A percentile compares a stretch with the other conserved stretches of the same genome.
Conservation (phyloP, 2,797 vertebrate genomes). For the Sitta carolinensis region DNA sequence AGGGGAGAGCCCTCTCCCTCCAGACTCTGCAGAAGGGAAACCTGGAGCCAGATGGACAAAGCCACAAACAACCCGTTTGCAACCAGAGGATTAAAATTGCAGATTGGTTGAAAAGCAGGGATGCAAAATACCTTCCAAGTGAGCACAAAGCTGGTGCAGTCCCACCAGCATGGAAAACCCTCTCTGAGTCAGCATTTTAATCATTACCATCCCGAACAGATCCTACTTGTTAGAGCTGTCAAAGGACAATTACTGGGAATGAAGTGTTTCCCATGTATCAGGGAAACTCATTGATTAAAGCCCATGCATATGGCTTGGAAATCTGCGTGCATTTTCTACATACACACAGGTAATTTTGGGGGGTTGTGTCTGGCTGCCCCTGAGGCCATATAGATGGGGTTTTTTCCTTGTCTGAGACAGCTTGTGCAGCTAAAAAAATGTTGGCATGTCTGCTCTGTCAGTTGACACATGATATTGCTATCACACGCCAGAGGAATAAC, state of each 20-base stretch:
- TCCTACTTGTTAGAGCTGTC: constrained; percentile 13
- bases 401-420: background rate
- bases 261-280: background rate
- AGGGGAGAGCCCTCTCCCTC: constrained; percentile 1
- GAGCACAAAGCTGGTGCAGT: constrained; percentile 47
- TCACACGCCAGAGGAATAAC: constrained; percentile 1
- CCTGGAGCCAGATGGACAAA: constrained; percentile 55
- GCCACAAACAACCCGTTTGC: constrained; percentile 30
- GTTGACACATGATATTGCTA: constrained; percentile 14
- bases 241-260: constrained; percentile 26
- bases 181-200: constrained; percentile 61
- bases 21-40: constrained; percentile 29
- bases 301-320: background rate
- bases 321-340: background rate
- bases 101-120: constrained; percentile 50
- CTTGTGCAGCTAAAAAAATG: background rate
- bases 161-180: constrained; percentile 47
- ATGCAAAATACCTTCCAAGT: constrained; percentile 67
- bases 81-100: constrained; percentile 57
- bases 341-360: background rate
- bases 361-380: background rate
- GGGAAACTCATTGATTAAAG: background rate
- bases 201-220: constrained; percentile 39
- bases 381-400: background rate
- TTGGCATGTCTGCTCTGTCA: background rate